Evolutionary conservation across 2,113 vertebrate genomes (phyloP).

Genomic region (Cavia porcellus): DNA sequence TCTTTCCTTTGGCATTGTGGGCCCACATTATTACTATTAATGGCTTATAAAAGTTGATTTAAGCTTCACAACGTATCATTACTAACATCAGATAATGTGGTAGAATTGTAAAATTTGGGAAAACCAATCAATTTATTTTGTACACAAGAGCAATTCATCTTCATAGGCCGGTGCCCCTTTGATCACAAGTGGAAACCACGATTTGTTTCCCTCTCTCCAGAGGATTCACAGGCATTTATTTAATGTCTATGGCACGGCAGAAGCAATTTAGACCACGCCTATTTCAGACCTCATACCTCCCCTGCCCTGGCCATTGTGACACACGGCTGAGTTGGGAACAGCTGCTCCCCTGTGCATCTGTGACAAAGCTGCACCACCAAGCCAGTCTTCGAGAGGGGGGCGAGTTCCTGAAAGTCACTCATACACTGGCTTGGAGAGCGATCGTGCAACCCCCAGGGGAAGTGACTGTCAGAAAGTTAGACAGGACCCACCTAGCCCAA

Average conservation of each 20-base stretch:
- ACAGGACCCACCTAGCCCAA: not conserved
- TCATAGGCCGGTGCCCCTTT: not conserved
- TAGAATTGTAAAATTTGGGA: not conserved
- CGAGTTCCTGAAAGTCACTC: not conserved
- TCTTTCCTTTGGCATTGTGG: not conserved
- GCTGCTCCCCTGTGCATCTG: not conserved
- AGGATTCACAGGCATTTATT: no score
- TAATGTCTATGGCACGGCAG: not conserved
- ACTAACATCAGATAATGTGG: not conserved
- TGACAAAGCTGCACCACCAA: not conserved
- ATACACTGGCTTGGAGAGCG: not conserved
- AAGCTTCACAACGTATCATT: not conserved
- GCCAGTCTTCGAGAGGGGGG: not conserved
- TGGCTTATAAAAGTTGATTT: not conserved
- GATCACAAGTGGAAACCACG: not conserved
- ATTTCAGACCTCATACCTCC: not conserved
- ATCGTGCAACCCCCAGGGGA: not conserved
- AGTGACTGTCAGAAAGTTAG: not conserved
- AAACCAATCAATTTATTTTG: not conserved
- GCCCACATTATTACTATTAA: not conserved
- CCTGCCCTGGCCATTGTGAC: not conserved
- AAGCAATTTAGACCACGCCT: not conserved
- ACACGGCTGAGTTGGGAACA: not conserved
- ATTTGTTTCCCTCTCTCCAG: not conserved
- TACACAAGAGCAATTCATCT: not conserved